A percentile compares a stretch with the other conserved stretches of the same genome.
phyloP scores from a whole-genome alignment of 2,113 vertebrate genomes.

The Macquaria ambigua region DNA sequence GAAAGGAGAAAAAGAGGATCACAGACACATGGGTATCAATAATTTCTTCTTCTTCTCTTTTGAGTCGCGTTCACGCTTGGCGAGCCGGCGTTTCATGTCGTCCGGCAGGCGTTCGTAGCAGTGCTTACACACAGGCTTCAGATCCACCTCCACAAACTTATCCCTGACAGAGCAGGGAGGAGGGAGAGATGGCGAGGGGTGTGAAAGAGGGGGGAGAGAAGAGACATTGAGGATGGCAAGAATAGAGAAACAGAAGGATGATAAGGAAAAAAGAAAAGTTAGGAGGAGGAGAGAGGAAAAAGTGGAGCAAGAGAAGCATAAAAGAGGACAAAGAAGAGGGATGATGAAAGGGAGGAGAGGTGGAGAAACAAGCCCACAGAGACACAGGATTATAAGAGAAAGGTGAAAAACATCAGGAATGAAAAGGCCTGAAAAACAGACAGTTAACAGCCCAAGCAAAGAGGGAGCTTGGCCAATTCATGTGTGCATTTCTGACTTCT shows the following conservation, averaged over 20 bases:
- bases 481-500: no score
- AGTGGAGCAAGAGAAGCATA: not conserved
- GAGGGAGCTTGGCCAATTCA: not conserved
- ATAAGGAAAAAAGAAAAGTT: not conserved
- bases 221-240: not conserved
- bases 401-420: slow-evolving; percentile 23
- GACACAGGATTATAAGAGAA: slow-evolving; percentile 16
- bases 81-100: slow-evolving; percentile 95
- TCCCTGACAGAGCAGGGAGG: slow-evolving; percentile 87
- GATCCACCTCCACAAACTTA: slow-evolving; percentile 99
- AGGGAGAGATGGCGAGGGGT: slow-evolving; percentile 64
- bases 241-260: not conserved
- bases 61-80: slow-evolving; percentile 92
- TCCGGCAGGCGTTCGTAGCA: slow-evolving; percentile 98
- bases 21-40: slow-evolving; percentile 92
- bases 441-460: slow-evolving; percentile 27
- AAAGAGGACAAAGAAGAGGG: not conserved
- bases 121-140: slow-evolving; percentile 98
- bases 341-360: not conserved
- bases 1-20: slow-evolving; percentile 83
- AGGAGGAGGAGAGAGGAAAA: not conserved
- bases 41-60: slow-evolving; percentile 96
- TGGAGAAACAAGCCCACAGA: slow-evolving; percentile 18
- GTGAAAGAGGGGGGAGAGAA: slow-evolving; percentile 56
- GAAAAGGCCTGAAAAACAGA: slow-evolving; percentile 19